Percentiles rank a stretch among this genome's conserved stretches.
These are phyloP conservation scores for Macrobrachium nipponense DNA, from an alignment of 1,140 invertebrate genomes.

Conservation along the genomic window DNA sequence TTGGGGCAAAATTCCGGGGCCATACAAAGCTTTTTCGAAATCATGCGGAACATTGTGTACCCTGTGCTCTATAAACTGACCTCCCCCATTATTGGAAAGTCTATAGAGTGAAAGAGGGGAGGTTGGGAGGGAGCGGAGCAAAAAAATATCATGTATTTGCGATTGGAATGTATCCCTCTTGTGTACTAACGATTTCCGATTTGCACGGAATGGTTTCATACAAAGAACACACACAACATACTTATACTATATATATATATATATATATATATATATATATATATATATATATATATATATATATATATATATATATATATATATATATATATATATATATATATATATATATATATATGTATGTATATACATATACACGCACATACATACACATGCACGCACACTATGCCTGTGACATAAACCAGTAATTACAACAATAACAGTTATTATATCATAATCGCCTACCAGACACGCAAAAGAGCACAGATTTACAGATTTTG, in stretches of 20 bases:
- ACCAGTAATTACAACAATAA: too few species aligned
- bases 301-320: conserved; percentile 2
- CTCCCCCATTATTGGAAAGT: too few species aligned
- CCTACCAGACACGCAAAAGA: too few species aligned
- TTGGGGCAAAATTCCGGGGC: too few species aligned
- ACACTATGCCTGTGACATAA: neutral
- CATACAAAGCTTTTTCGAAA: too few species aligned
- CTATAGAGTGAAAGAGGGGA: too few species aligned
- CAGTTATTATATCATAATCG: too few species aligned
- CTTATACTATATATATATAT: neutral
- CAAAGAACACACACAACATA: neutral
- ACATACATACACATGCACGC: neutral
- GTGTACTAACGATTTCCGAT: neutral
- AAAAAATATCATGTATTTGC: neutral
- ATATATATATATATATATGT: conserved; percentile 7
- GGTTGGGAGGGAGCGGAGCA: neutral
- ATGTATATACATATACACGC: neutral
- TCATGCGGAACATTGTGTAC: too few species aligned
- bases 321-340: conserved; percentile 19
- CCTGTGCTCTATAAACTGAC: too few species aligned
- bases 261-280: conserved; percentile 3
- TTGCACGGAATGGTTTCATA: neutral
- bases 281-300: conserved; percentile 22
- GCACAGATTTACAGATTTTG: too few species aligned
- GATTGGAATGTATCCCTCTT: neutral